These are phyloP conservation scores for Pseudomyrmex pallidus DNA, from an alignment of 1,140 invertebrate genomes.

Conservation along the genomic window DNA sequence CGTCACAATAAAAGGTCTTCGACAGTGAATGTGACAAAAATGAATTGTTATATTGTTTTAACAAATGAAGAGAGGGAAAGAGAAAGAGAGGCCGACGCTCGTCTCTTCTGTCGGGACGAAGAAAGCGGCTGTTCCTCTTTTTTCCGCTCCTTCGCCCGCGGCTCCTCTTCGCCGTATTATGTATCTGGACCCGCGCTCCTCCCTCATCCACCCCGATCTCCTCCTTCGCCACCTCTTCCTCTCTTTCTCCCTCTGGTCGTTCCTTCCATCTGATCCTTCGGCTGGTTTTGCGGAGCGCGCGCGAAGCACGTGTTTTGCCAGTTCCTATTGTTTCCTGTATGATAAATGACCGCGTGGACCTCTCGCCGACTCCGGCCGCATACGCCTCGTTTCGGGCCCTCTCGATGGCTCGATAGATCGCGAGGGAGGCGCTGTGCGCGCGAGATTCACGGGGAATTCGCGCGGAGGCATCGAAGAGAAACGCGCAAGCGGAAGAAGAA, in stretches of 20 bases:
- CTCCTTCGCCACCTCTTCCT: conserved; percentile 30
- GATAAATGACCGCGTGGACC: conserved; percentile 80
- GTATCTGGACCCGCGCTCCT: conserved; percentile 76
- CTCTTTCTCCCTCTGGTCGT: too few species aligned
- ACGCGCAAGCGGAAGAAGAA: not conserved
- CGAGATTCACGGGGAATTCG: conserved; percentile 20
- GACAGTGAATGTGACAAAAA: conserved; percentile 83
- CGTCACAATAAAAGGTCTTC: conserved; percentile 79
- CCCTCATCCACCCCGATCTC: conserved; percentile 41
- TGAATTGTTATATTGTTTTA: conserved; percentile 84
- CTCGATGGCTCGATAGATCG: conserved; percentile 60
- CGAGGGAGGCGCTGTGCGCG: conserved; percentile 23
- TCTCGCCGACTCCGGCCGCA: conserved; percentile 64
- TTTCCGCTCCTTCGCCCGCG: conserved; percentile 62
- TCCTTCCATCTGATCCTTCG: conserved; percentile 32
- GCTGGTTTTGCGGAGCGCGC: conserved; percentile 75
- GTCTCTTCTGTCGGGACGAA: conserved; percentile 45
- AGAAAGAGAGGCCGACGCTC: conserved; percentile 61
- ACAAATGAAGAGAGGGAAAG: conserved; percentile 80
- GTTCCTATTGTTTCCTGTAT: conserved; percentile 85
- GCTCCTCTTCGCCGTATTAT: conserved; percentile 76
- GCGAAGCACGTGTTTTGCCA: conserved; percentile 85
- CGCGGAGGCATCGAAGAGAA: conserved; percentile 28
- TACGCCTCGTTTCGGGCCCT: conserved; percentile 56
- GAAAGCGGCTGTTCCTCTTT: conserved; percentile 47